phyloP scores from a whole-genome alignment of 2,888 invertebrate genomes.

The Volucella zonaria region DNA sequence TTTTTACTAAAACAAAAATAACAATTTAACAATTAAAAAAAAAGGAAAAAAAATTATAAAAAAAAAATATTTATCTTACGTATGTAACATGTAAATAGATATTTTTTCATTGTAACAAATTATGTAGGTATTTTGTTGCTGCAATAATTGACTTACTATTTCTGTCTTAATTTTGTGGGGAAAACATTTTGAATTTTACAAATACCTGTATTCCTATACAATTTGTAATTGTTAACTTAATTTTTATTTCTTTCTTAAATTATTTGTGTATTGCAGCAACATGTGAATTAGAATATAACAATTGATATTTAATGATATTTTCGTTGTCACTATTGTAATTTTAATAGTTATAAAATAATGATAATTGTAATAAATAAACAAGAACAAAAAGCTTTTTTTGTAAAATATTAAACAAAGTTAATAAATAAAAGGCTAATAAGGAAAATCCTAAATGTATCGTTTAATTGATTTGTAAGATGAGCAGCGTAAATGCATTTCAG shows the following conservation, averaged over 20 bases:
- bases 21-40: too few species aligned
- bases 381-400: slow-evolving; percentile 29
- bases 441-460: slow-evolving; percentile 27
- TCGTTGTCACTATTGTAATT: slow-evolving; percentile 29
- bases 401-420: slow-evolving; percentile 44
- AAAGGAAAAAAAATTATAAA: slow-evolving; percentile 17
- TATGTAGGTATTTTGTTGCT: slow-evolving; percentile 23
- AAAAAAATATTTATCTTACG: slow-evolving; percentile 30
- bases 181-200: neutral
- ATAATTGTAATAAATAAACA: slow-evolving; percentile 32
- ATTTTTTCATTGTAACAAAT: slow-evolving; percentile 17
- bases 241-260: neutral
- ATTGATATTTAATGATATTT: slow-evolving; percentile 39
- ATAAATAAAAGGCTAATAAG: slow-evolving; percentile 48
- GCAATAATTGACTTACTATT: slow-evolving; percentile 20
- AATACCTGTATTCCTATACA: neutral
- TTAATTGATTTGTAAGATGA: too few species aligned
- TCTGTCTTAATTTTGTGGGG: neutral
- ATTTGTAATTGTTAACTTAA: slow-evolving; percentile 11
- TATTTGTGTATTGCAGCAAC: slow-evolving; percentile 31
- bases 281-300: slow-evolving; percentile 32
- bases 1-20: slow-evolving; percentile 46
- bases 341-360: slow-evolving; percentile 14
- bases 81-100: slow-evolving; percentile 34
- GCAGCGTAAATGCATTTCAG: too few species aligned